Percentiles rank a stretch among this genome's conserved stretches.
Conservation (phyloP, 2,888 invertebrate species). For the Aphidoletes aphidimyza region DNA sequence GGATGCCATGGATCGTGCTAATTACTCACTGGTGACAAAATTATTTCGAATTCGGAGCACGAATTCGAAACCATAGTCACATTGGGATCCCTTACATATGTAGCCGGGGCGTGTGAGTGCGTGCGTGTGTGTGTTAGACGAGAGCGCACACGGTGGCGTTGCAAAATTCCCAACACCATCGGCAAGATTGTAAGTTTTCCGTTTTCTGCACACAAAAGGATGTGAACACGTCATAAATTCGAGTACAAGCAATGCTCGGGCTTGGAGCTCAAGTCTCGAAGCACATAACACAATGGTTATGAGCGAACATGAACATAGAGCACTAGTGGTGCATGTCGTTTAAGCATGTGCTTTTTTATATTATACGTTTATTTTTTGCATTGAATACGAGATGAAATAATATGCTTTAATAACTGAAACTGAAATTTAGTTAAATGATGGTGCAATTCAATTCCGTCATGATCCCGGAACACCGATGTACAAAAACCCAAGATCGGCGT, state of each 20-base stretch:
- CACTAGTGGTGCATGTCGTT: neutral
- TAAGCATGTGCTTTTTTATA: neutral
- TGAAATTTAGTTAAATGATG: neutral
- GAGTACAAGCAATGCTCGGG: neutral
- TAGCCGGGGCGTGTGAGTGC: neutral
- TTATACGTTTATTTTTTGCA: neutral
- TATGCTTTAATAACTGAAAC: slow-evolving; percentile 37
- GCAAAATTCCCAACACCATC: neutral
- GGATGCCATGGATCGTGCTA: slow-evolving; percentile 50
- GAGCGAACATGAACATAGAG: too few species aligned
- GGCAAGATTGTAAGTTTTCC: slow-evolving; percentile 32
- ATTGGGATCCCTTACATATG: slow-evolving; percentile 31
- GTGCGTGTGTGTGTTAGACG: neutral
- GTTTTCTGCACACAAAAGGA: slow-evolving; percentile 8
- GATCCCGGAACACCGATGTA: neutral
- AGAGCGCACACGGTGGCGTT: neutral
- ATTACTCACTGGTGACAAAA: slow-evolving; percentile 53
- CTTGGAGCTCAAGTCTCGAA: neutral
- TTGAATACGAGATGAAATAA: slow-evolving; percentile 33
- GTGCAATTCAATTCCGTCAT: neutral
- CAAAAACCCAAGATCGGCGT: neutral
- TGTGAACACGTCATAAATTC: slow-evolving; percentile 45
- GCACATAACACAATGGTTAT: neutral
- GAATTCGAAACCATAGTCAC: slow-evolving; percentile 43
- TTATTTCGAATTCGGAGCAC: slow-evolving; percentile 47